Evolutionary conservation across 2,888 invertebrate species (phyloP), one percentile per base, ranked within the genome.

Genomic region (Keiferia lycopersicella): DNA sequence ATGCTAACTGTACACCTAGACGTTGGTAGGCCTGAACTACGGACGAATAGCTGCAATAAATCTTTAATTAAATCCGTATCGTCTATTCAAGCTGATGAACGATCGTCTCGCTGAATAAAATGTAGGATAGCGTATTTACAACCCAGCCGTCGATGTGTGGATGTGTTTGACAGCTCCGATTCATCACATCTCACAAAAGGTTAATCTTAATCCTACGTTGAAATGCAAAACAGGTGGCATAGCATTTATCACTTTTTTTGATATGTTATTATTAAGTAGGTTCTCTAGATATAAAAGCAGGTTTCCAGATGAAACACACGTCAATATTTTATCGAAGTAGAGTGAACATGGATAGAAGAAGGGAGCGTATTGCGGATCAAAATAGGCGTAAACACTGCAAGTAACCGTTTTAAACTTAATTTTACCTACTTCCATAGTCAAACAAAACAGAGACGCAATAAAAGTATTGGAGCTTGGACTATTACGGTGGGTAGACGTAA

Each of bases 11-110:
- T 56, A 56, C 51, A 53, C 22, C 38, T 39, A 30, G 61, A 48
- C 26, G 61, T 50, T 50, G 61, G 70, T 69, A 71, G 73, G 70
- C 68, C 68, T 66, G 69, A 72, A 70, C 69, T 72, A 66, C 75
- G 79, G 76, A 73, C 77, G 78, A 62, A 83, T 78, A 74, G 74
- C 70, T 66, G 82, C 77, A 77, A 86, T 86, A 83, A 86, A 85
- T 85, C 85, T 85, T 83, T 83, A 81, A 85, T 86, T 83, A 83
- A 83, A 82, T 79, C 77, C 77, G 76, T 81, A 81, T 82, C 79
- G 76, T 73, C 75, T 77, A 74, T 78, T 84, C 81, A 74, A 80
- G 79, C 79, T 77, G 70, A 67, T 73, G 78, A 80, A 77, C 77
- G 77, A 78, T 80, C 71, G 73, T 70, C 69, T 71, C 69, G 67